These are phyloP conservation scores for Gordius sp. DNA, from an alignment of 2,888 invertebrate species.

Conservation along the genomic window DNA sequence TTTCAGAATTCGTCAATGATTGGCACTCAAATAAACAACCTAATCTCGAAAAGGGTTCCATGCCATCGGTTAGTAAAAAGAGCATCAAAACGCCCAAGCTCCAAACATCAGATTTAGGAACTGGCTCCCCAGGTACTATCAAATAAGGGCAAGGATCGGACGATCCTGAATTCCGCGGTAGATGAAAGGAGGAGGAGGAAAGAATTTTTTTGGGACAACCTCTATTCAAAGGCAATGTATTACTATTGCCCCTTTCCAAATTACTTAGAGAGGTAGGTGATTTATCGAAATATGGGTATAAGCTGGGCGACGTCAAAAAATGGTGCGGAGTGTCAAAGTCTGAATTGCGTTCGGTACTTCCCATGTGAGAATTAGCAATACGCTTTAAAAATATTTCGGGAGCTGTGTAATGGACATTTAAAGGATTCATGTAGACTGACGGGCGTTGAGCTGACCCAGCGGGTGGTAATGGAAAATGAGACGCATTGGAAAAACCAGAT, in stretches of 20 bases:
- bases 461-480: slow-evolving; percentile 1
- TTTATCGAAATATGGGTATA: no score
- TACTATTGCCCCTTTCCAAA: no score
- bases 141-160: no score
- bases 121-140: neutral
- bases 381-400: slow-evolving; percentile 2
- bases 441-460: neutral
- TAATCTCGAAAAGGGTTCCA: neutral
- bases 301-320: no score
- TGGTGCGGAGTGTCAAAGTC: neutral
- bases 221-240: no score
- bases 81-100: neutral
- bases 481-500: neutral
- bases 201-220: no score
- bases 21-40: no score
- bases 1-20: neutral
- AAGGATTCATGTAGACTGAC: neutral
- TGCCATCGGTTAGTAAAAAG: neutral
- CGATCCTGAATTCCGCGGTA: no score
- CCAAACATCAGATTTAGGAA: slow-evolving; percentile 5
- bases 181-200: no score
- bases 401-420: neutral
- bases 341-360: neutral
- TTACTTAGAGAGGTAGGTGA: no score
- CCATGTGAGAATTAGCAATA: neutral